A percentile compares a stretch with the other conserved stretches of the same genome.
Conservation (phyloP, 1,140 invertebrate species). For the Anthonomus grandis region DNA sequence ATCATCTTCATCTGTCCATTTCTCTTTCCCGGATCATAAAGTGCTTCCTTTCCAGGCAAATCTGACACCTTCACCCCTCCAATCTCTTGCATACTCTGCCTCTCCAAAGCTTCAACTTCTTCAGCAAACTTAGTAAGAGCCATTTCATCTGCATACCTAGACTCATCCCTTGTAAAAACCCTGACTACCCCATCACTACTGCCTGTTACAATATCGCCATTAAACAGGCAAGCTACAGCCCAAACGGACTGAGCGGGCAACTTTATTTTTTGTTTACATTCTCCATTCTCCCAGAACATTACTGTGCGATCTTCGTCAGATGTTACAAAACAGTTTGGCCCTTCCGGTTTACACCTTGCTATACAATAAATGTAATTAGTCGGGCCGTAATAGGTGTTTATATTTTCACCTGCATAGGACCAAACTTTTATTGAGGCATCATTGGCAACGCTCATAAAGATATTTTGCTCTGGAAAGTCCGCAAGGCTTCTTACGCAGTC, state of each 20-base stretch:
- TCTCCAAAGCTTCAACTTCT: constrained; percentile 61
- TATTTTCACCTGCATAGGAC: constrained; percentile 73
- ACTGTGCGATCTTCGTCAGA: constrained; percentile 87
- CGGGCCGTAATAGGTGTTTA: constrained; percentile 77
- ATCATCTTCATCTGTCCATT: constrained; percentile 88
- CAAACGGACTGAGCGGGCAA: constrained; percentile 87
- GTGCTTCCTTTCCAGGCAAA: constrained; percentile 72
- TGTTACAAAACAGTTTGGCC: constrained; percentile 64
- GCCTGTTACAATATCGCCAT: constrained; percentile 89
- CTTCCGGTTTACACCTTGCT: constrained; percentile 57
- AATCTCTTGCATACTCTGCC: constrained; percentile 60
- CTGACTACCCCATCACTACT: constrained; percentile 80
- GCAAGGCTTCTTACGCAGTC: constrained; percentile 85
- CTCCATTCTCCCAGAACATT: constrained; percentile 70
- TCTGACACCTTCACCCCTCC: constrained; percentile 82
- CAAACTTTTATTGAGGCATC: constrained; percentile 83
- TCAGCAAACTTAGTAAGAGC: constrained; percentile 67
- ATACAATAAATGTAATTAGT: constrained; percentile 76
- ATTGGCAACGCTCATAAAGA: constrained; percentile 82
- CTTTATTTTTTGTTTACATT: constrained; percentile 67
- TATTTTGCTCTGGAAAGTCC: constrained; percentile 60
- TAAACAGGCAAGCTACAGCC: constrained; percentile 74
- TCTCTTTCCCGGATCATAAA: constrained; percentile 72
- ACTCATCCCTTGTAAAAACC: constrained; percentile 73
- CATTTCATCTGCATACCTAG: constrained; percentile 63